These are phyloP conservation scores for Athripsodes cinereus DNA, from an alignment of 2,888 invertebrate genomes.

Conservation along the genomic window DNA sequence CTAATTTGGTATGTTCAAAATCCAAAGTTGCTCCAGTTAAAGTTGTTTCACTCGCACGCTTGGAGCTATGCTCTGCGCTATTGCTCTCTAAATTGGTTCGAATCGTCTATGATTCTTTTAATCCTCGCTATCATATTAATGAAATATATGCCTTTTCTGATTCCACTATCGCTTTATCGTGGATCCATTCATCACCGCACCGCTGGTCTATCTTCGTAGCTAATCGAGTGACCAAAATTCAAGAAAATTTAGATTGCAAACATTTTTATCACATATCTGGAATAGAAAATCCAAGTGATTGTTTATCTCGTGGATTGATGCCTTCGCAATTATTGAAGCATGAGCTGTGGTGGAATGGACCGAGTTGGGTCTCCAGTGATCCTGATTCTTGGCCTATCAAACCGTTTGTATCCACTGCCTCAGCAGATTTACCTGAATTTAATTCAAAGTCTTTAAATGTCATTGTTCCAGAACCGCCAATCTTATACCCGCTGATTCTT, in stretches of 20 bases:
- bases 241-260: conserved; percentile 3
- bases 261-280: not conserved
- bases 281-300: conserved; percentile 1
- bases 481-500: not conserved
- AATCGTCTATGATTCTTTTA: conserved; percentile 1
- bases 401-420: not conserved
- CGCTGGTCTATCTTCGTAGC: conserved; percentile 1
- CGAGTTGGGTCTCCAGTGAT: not conserved
- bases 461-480: not conserved
- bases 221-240: not conserved
- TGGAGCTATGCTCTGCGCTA: not conserved
- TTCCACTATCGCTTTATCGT: not conserved
- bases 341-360: not conserved
- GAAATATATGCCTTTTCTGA: not conserved
- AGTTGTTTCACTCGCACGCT: not conserved
- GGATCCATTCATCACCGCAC: conserved; percentile 2
- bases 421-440: not conserved
- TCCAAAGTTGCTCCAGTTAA: too few relatives aligned
- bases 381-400: not conserved
- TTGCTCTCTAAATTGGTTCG: conserved; percentile 3
- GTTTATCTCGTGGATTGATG: not conserved
- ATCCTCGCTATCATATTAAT: not conserved
- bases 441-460: not conserved
- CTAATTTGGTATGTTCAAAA: too few relatives aligned
- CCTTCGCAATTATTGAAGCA: not conserved